Evolutionary conservation across 2,888 invertebrate genomes (phyloP), one percentile per base, ranked within the genome.

Genomic region (Neelides folsomi): DNA sequence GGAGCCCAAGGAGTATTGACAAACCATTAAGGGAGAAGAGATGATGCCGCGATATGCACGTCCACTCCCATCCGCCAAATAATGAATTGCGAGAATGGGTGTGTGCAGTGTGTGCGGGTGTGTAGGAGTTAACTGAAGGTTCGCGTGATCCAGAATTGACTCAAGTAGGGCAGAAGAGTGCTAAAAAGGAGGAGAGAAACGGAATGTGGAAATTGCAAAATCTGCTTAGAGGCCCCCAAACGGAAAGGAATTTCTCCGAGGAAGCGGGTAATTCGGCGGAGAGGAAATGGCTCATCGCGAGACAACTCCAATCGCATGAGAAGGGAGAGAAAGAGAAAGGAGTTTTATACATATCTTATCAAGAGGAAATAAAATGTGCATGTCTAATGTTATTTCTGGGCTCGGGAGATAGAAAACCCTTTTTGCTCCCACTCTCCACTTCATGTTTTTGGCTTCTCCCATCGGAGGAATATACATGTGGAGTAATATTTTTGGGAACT

Each of bases 401-500:
- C 44, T 50, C 50, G 43, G 43, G 50, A 39, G 37, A 44, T 50
- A 27, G 27, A 27, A 7, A 27, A 27, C 4, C 27, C 27, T 27
- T 27, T 27, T 27, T 27, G 27, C 44, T 43, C 43, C 35, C 43
- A 44, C 39, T 44, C 43, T 49, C 43, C 42, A 49, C 49, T 18
- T 43, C 19, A 49, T 46, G 34, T 36, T 16, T 34, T 27, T 19
- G 16, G 7, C n/a, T 15, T 3, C 35, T 46, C 35, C 36, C 15
- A 34, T 27, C 27, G 27, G 27, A 27, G 27, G 7, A 27, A 27
- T 27, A 27, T 27, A 27, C 27, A 27, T 27, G 27, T 49, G 47
- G 41, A 40, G 43, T 38, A 53, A 53, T 53, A 53, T 53, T 53
- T 53, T 53, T 49, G 49, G 53, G 53, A 49, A 42, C 47, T 38